Base-by-base conservation (phyloP, 2,888 invertebrate species). In the Rhamphomyia laevipes region DNA sequence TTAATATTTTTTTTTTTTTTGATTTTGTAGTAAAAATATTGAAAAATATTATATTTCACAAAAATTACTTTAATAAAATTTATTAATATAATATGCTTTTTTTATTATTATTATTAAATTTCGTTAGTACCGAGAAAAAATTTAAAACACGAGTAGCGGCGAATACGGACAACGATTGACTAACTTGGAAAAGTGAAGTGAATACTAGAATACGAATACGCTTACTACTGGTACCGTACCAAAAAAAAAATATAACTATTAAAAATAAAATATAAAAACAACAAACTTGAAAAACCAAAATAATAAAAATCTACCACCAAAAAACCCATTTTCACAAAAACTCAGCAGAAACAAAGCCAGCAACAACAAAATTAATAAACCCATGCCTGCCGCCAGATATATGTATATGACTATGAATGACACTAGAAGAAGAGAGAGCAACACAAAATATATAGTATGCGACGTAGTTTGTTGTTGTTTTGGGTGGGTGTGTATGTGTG, bases 151-250 rank as follows among this genome's bases (percentile, higher is more conserved):
- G 64, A 69, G 70, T 66, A 65, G 62, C 63, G 64, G 63, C 68
- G 65, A 67, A 68, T 66, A 65, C 69, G 69, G 66, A 65, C 63
- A 64, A 68, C 68, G 69, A 70, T 68, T 67, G 66, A 70, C 69
- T 70, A 68, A 70, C 62, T 61, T 61, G 48, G 51, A 47, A 61
- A 63, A 67, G 63, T 63, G 62, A 64, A 63, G 63, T 63, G 62
- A 64, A 63, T 60, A 64, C 61, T 67, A 68, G 68, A 68, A 69
- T 66, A n/a, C n/a, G n/a, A n/a, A n/a, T 60, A 59, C 59, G 59
- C 57, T 42, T 42, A 42, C 42, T 42, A 42, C 42, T 42, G 23
- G 27, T 42, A 42, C 42, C 42, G 42, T 42, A 42, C 21, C 50
- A 50, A 54, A 45, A 53, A 53, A 45, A 35, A n/a, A 35, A 35